Evolutionary conservation across 2,797 vertebrate species (phyloP), one percentile per base, ranked within the genome.

Genomic region (Gymnoscopelus braueri): DNA sequence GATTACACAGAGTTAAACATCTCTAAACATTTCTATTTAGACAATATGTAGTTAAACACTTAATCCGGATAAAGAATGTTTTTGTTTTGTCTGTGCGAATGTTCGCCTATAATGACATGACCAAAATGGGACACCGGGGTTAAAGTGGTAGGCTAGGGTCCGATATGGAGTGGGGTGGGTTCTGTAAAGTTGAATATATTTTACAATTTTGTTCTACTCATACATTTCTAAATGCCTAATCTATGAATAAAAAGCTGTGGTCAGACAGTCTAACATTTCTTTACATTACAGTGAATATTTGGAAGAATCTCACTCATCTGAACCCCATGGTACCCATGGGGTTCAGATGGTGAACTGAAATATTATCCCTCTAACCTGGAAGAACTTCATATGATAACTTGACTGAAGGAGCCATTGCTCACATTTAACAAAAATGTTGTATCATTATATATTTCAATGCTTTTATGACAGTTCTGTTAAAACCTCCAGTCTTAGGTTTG

Each of bases 401-500:
- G 26, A 29, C 26, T 29, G 26, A 4, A 29, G 26, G 26, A 29
- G 32, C 32, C 32, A 35, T 35, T 35, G n/a, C 19, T 26, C 35
- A 56, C 13, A 61, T 0, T 11, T 8, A 56, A 61, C 1, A 60
- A 24, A 53, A 29, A 29, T 32, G 29, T 32, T 32, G 14, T 0
- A 3, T 15, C 13, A 2, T 57, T 1, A 7, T 0, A 3, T 58
- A n/a, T 51, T 71, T 32, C 10, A 29, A 7, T 2, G 0, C 48
- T 14, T 11, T 60, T 44, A 57, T 11, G 47, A n/a, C 5, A 1
- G 51, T 72, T 65, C 1, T 32, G 24, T 58, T 15, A 49, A 63
- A 4, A 63, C 74, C 5, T 66, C 12, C 35, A 54, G 9, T 55
- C 4, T 59, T 23, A 66, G 59, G 64, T 61, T 4, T 79, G 19